phyloP scores from a whole-genome alignment of 35 echinoderm and acorn worm species.

The Chiridota heheva region DNA sequence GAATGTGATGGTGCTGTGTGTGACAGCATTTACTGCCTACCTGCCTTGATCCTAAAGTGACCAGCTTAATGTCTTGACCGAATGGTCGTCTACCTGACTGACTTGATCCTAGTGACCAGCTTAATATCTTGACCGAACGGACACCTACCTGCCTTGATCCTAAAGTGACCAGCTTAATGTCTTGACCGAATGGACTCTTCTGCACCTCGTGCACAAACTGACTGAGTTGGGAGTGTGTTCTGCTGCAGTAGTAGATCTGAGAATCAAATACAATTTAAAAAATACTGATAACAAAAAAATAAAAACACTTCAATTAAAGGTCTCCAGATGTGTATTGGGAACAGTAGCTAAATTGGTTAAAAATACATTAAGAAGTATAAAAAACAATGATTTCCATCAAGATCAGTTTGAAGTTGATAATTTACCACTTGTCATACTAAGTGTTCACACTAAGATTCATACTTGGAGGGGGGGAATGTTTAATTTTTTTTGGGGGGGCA shows the following conservation, averaged over 20 bases:
- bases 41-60: slow-evolving; percentile 84
- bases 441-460: too few species aligned
- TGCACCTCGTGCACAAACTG: slow-evolving; percentile 97
- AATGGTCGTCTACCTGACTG: slow-evolving; percentile 95
- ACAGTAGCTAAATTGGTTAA: too few species aligned
- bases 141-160: slow-evolving; percentile 75
- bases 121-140: slow-evolving; percentile 52
- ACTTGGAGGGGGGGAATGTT: too few species aligned
- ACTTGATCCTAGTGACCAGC: slow-evolving; percentile 86
- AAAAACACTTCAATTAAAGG: too few species aligned
- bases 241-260: slow-evolving; percentile 95
- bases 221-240: slow-evolving; percentile 96
- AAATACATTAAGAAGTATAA: too few species aligned
- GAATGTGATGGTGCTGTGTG: too few species aligned
- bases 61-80: slow-evolving; percentile 62
- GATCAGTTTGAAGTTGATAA: too few species aligned
- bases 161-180: slow-evolving; percentile 68
- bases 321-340: too few species aligned
- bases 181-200: slow-evolving; percentile 87
- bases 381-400: too few species aligned
- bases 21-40: too few species aligned
- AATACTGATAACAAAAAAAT: slow-evolving; percentile 5
- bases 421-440: too few species aligned
- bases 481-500: too few species aligned
- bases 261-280: background rate